phyloP scores from a whole-genome alignment of 1,140 invertebrate genomes.

The Drosophila navojoa region DNA sequence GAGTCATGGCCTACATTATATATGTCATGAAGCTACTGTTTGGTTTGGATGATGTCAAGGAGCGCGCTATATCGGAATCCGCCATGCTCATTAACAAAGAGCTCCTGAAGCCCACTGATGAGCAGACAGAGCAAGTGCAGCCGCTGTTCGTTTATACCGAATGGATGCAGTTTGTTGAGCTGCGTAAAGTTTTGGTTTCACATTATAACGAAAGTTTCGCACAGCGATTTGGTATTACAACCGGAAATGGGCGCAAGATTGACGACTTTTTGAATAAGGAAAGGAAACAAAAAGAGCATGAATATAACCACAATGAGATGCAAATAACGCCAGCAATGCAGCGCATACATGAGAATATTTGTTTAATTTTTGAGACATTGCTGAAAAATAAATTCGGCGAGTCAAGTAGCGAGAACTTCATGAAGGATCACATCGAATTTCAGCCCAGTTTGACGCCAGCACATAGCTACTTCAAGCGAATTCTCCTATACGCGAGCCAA shows the following conservation, averaged over 20 bases:
- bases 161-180: conserved; percentile 87
- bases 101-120: neutral
- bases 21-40: conserved; percentile 87
- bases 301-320: conserved; percentile 26
- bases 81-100: conserved; percentile 84
- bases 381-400: conserved; percentile 56
- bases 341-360: conserved; percentile 57
- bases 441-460: conserved; percentile 69
- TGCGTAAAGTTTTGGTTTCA: conserved; percentile 85
- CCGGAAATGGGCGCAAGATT: conserved; percentile 36
- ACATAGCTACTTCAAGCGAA: conserved; percentile 70
- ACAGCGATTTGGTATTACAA: conserved; percentile 46
- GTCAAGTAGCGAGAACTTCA: conserved; percentile 11
- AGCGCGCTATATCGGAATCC: conserved; percentile 86
- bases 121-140: conserved; percentile 24
- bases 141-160: conserved; percentile 86
- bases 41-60: conserved; percentile 87
- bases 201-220: conserved; percentile 85
- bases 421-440: conserved; percentile 60
- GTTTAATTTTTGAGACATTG: conserved; percentile 53
- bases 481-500: conserved; percentile 46
- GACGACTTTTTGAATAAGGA: conserved; percentile 60
- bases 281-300: conserved; percentile 51
- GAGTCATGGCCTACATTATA: conserved; percentile 87
- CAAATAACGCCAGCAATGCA: conserved; percentile 35